Percentiles rank a stretch among this genome's conserved stretches.
These are phyloP conservation scores for Calameuta pallipes DNA, from an alignment of 2,888 invertebrate genomes.

Conservation along the genomic window DNA sequence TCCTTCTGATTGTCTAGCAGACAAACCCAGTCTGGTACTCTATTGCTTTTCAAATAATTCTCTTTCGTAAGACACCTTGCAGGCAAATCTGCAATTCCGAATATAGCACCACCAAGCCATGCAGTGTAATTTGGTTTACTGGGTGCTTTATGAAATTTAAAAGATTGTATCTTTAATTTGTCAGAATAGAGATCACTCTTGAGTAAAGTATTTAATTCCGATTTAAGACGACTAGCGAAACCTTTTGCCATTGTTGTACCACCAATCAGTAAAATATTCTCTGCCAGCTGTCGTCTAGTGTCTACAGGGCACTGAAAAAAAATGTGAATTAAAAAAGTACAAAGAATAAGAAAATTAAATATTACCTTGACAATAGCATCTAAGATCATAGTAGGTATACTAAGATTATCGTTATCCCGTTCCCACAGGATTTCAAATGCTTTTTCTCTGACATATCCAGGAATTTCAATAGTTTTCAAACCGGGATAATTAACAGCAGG, in stretches of 20 bases:
- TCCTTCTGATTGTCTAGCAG: constrained; percentile 70
- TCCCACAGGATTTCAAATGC: constrained; percentile 88
- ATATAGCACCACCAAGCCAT: constrained; percentile 89
- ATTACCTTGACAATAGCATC: constrained; percentile 79
- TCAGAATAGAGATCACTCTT: constrained; percentile 73
- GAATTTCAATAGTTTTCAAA: constrained; percentile 73
- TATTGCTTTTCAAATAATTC: constrained; percentile 75
- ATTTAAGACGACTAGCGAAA: constrained; percentile 81
- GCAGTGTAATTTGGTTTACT: constrained; percentile 84
- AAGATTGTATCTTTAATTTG: constrained; percentile 72
- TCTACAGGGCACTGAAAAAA: constrained; percentile 81
- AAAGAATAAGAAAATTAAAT: constrained; percentile 13
- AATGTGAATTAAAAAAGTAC: constrained; percentile 1
- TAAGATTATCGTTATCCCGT: constrained; percentile 83
- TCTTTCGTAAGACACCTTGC: constrained; percentile 81
- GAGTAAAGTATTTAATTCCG: constrained; percentile 80
- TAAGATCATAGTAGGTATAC: constrained; percentile 86
- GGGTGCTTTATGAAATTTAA: constrained; percentile 86
- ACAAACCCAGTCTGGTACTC: constrained; percentile 87
- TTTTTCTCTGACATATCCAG: constrained; percentile 81
- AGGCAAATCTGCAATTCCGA: constrained; percentile 79
- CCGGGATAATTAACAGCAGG: constrained; percentile 78
- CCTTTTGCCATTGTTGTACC: constrained; percentile 89
- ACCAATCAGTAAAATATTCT: constrained; percentile 88
- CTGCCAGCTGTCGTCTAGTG: constrained; percentile 79